Conservation (phyloP, 2,888 invertebrate species). For the Cosmorhoe ocellata region DNA sequence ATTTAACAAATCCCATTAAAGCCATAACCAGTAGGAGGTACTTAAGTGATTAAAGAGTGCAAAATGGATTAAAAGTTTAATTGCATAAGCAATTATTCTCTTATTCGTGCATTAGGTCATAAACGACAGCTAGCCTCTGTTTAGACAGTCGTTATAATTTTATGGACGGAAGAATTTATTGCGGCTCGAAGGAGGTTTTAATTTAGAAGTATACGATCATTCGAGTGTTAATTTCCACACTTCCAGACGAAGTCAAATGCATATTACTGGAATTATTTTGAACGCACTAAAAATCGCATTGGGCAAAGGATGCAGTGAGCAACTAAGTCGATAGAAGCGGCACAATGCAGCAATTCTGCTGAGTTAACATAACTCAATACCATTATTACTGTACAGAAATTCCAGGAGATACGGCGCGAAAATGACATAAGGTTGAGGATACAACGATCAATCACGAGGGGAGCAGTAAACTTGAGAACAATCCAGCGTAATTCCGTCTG, state of each 20-base stretch:
- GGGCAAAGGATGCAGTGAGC: constrained; percentile 12
- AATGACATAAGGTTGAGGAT: constrained; percentile 80
- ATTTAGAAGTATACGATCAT: constrained; percentile 71
- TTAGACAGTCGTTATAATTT: constrained; percentile 77
- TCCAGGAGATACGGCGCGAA: constrained; percentile 74
- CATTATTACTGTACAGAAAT: constrained; percentile 76
- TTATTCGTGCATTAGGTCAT: constrained; percentile 64
- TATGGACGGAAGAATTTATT: constrained; percentile 76
- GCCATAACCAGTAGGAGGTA: constrained; percentile 6
- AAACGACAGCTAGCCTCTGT: constrained; percentile 75
- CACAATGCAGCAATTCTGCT: constrained; percentile 55
- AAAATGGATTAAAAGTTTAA: constrained; percentile 52
- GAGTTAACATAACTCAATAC: constrained; percentile 73
- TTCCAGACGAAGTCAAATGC: constrained; percentile 38
- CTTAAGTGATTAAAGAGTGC: constrained; percentile 32
- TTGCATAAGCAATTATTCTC: constrained; percentile 48
- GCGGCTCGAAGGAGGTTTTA: constrained; percentile 65
- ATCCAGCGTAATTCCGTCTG: constrained; percentile 82
- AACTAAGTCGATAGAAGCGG: constrained; percentile 29
- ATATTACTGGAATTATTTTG: constrained; percentile 15
- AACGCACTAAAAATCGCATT: constrained; percentile 21
- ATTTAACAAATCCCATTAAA: not conserved
- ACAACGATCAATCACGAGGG: constrained; percentile 80
- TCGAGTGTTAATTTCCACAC: constrained; percentile 73
- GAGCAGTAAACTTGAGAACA: constrained; percentile 81